Base-by-base conservation (phyloP, 2,797 vertebrate genomes). In the Bucorvus abyssinicus region DNA sequence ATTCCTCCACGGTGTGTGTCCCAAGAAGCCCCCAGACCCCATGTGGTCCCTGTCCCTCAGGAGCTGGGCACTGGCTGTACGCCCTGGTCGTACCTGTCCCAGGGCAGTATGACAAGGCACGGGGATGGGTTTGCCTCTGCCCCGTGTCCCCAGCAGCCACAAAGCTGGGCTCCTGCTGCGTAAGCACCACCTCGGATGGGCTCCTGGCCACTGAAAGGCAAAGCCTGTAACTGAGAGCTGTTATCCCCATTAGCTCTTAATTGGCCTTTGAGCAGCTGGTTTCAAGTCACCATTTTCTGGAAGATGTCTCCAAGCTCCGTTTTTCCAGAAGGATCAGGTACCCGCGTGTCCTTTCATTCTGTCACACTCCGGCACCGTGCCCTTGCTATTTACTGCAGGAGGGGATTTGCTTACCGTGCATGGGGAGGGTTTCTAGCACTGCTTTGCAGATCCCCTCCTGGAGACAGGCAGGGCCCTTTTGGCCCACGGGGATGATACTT, bases 261-360 rank as follows among this genome's bases (percentile, higher is more conserved):
- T 7, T 74, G 90, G 97, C 93, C 91, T 96, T 95, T 88, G 91
- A 47, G 85, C 0, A 0, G 55, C 42, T 87, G 87, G 84, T 94
- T 93, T 95, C 90, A 92, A 80, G 94, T 96, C 84, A 15, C 91
- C 29, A 9, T 61, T 87, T 93, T 89, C 79, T 87, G 94, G 94
- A 78, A 93, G 93, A 71, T 36, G 81, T 44, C 86, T 85, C 80
- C 83, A 88, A 71, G 85, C 65, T 92, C 23, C 7, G 2, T 27
- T 74, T 96, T 88, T 96, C 82, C 87, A 91, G 84, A n/a, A 53
- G 77, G 93, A 93, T 93, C 95, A 65, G 83, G 86, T 96, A 87
- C 93, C 95, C 0, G 53, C 1, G 1, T 90, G 87, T 88, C 94
- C 93, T 95, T 96, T 94, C 69, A 23, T 57, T 75, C 49, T 87